These are phyloP conservation scores for Procambarus virginalis DNA, from an alignment of 1,140 invertebrate species.

Conservation along the genomic window DNA sequence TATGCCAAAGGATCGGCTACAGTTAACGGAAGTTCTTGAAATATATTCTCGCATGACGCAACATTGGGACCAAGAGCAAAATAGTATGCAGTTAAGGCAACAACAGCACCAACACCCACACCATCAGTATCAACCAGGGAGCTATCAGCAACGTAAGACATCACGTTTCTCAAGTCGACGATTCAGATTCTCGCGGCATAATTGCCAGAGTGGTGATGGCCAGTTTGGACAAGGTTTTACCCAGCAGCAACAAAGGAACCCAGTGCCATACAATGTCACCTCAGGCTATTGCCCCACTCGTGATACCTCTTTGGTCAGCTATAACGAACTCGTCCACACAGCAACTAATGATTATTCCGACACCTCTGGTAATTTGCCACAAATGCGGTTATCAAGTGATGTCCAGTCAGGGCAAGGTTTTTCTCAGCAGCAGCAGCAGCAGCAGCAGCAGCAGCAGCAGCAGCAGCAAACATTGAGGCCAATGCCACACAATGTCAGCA, in stretches of 20 bases:
- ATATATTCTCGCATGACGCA: too few relatives aligned
- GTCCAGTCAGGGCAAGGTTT: too few relatives aligned
- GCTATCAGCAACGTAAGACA: conserved; percentile 71
- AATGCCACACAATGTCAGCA: conserved; percentile 81
- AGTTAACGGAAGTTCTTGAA: conserved; percentile 52
- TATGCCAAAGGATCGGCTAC: conserved; percentile 71
- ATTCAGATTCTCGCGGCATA: conserved; percentile 69
- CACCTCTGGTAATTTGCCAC: too few relatives aligned
- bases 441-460: conserved; percentile 65
- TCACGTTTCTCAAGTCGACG: conserved; percentile 71
- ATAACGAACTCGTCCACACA: too few relatives aligned
- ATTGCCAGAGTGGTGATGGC: conserved; percentile 69
- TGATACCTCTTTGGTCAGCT: too few relatives aligned
- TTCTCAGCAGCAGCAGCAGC: conserved; percentile 61
- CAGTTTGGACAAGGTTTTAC: conserved; percentile 68
- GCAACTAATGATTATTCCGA: too few relatives aligned
- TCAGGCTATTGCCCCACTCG: too few relatives aligned
- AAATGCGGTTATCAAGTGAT: too few relatives aligned
- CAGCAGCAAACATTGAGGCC: conserved; percentile 78
- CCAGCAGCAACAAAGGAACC: conserved; percentile 24
- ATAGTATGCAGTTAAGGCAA: conserved; percentile 17
- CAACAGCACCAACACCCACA: conserved; percentile 76
- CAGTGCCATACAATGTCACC: too few relatives aligned
- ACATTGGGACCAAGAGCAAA: too few relatives aligned
- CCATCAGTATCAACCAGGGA: conserved; percentile 75